Base-by-base conservation (phyloP, 2,113 vertebrate species). In the Halichoerus grypus region DNA sequence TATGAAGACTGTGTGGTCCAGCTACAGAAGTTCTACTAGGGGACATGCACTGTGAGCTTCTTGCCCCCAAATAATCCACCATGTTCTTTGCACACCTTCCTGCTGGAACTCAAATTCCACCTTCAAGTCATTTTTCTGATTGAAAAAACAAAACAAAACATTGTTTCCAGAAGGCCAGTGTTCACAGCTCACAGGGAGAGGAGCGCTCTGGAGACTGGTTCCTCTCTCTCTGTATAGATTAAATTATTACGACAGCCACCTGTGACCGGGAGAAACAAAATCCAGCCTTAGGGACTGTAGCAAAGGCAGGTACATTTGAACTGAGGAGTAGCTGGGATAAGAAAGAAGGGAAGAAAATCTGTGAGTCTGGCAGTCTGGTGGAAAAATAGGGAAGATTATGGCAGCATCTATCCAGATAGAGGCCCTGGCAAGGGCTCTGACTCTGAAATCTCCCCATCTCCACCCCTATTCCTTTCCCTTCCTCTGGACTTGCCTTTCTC, bases 181-280 rank as follows among this genome's bases (percentile, higher is more conserved):
- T 31, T 94, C 13, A 39, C 1, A 72, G 1, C 72, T 83, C 46
- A 80, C 42, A 31, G 49, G 39, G 33, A 86, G 59, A 16, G 31
- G 46, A 74, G 24, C 36, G 10, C 57, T 55, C 71, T 36, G 57
- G 39, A 51, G 33, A 24, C 1, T 18, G 24, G 28, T 65, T 26
- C 14, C 39, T 86, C 21, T 82, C 21, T 82, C 31, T 82, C 19
- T 79, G 49, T 49, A 36, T 24, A 55, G 31, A 86, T 72, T 36
- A 76, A 81, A n/a, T 76, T 15, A 77, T 59, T 92, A 8, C 22
- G 65, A 55, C 63, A 53, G 39, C 16, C 36, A 63, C 61, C 61
- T 42, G 28, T 82, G 86, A 94, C 36, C 53, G 77, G 51, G 16
- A 85, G 51, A 92, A 97, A 92, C 33, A 82, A 93, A 91, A 53